Evolutionary conservation across 2,113 vertebrate genomes (phyloP).

Genomic region (Pao palembangensis): DNA sequence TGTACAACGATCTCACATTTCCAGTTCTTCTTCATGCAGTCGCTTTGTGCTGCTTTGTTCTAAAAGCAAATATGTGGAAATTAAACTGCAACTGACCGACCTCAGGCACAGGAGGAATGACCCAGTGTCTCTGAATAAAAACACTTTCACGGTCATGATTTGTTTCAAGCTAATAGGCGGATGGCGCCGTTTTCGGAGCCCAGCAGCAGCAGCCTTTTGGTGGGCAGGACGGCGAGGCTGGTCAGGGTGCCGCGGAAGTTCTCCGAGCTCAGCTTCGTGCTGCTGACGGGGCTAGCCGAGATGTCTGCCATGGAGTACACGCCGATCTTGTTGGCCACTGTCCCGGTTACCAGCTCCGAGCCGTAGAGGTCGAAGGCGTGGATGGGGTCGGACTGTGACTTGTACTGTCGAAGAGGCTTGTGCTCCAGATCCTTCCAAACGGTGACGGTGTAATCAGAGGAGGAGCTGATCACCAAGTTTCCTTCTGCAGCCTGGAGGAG

Average conservation of each 20-base stretch:
- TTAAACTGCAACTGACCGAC: conserved; percentile 17
- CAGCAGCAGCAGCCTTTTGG: conserved; percentile 91
- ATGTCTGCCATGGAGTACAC: conserved; percentile 91
- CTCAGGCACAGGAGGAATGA: conserved; percentile 30
- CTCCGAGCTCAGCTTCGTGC: conserved; percentile 93
- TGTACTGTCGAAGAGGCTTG: conserved; percentile 91
- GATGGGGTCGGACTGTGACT: conserved; percentile 87
- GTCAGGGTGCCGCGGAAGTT: conserved; percentile 96
- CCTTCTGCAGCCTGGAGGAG: conserved; percentile 84
- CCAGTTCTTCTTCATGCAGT: conserved; percentile 27
- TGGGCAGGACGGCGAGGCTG: conserved; percentile 90
- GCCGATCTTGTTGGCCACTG: conserved; percentile 91
- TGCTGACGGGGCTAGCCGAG: conserved; percentile 80
- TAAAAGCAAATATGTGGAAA: conserved; percentile 31
- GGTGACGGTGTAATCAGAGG: conserved; percentile 88
- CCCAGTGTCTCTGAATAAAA: conserved; percentile 24
- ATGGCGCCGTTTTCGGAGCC: conserved; percentile 92
- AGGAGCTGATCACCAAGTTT: conserved; percentile 89
- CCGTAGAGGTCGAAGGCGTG: conserved; percentile 92
- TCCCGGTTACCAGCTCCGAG: conserved; percentile 88
- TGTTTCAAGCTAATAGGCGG: conserved; percentile 82
- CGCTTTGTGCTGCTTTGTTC: conserved; percentile 39
- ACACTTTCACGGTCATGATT: conserved; percentile 17
- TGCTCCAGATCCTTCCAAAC: conserved; percentile 96
- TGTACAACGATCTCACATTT: conserved; percentile 40